phyloP scores from a whole-genome alignment of 2,888 invertebrate species.

The Sarcophaga rosellei region DNA sequence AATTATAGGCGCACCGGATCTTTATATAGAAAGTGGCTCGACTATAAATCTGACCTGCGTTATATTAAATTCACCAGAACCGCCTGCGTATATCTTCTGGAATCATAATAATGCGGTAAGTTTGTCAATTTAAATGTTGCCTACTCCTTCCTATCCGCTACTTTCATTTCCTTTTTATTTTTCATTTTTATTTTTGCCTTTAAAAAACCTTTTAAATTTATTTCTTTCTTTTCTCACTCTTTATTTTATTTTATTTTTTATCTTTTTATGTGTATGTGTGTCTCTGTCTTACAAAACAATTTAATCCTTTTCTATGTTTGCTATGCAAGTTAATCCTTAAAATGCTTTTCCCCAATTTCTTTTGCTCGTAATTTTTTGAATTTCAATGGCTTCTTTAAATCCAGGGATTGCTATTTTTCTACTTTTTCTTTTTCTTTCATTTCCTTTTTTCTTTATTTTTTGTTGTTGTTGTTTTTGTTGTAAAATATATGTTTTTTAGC shows the following conservation, averaged over 20 bases:
- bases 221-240: too few species aligned
- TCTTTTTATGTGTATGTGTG: conserved; percentile 19
- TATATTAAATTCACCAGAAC: conserved; percentile 94
- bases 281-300: conserved; percentile 9
- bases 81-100: conserved; percentile 96
- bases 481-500: background rate
- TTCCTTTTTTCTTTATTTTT: conserved; percentile 34
- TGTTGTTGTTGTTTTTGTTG: conserved; percentile 1
- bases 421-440: conserved; percentile 63
- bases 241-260: too few species aligned
- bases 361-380: conserved; percentile 32
- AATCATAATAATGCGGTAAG: conserved; percentile 96
- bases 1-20: conserved; percentile 94
- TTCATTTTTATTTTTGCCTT: background rate
- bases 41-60: conserved; percentile 97
- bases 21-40: conserved; percentile 95
- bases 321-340: conserved; percentile 57
- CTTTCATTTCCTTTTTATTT: background rate
- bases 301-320: conserved; percentile 66
- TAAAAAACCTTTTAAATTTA: background rate
- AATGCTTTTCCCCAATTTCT: conserved; percentile 35
- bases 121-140: conserved; percentile 70
- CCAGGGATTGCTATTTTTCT: conserved; percentile 74
- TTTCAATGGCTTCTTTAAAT: conserved; percentile 71
- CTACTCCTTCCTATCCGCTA: too few species aligned